These are phyloP conservation scores for Heliconius eleuchia DNA, from an alignment of 1,140 invertebrate species.

Conservation along the genomic window DNA sequence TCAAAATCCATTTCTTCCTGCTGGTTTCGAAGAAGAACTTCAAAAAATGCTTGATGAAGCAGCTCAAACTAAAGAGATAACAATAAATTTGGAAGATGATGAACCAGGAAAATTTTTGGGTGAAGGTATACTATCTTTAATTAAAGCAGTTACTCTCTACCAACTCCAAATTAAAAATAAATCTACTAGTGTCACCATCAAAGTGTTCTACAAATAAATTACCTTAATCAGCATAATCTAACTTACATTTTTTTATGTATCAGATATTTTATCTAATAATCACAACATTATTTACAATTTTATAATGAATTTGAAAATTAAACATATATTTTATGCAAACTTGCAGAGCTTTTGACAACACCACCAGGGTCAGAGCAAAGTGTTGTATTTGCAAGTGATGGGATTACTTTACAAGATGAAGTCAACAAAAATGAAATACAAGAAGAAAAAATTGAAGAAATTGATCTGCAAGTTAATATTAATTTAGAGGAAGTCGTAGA, in stretches of 20 bases:
- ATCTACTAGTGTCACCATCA: neutral
- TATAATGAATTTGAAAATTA: neutral
- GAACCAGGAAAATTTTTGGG: conserved; percentile 75
- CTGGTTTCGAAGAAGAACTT: conserved; percentile 74
- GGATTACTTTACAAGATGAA: conserved; percentile 58
- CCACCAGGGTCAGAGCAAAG: conserved; percentile 65
- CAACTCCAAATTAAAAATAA: neutral
- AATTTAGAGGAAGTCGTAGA: conserved; percentile 72
- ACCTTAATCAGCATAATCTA: neutral
- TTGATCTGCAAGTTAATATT: conserved; percentile 61
- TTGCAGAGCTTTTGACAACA: conserved; percentile 38
- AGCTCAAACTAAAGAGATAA: conserved; percentile 47
- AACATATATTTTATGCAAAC: neutral
- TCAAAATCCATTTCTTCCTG: conserved; percentile 76
- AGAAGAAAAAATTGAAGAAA: conserved; percentile 47
- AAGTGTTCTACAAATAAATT: neutral
- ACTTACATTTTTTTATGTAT: no score
- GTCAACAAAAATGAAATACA: conserved; percentile 39
- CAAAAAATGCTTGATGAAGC: conserved; percentile 61
- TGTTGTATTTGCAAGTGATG: conserved; percentile 69
- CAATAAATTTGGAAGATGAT: conserved; percentile 60
- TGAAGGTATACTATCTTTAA: conserved; percentile 60
- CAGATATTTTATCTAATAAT: no score
- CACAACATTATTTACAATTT: neutral
- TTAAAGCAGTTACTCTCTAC: neutral